A percentile compares a stretch with the other conserved stretches of the same genome.
Conservation (phyloP, 1,140 invertebrate genomes). For the Acromyrmex heyeri region DNA sequence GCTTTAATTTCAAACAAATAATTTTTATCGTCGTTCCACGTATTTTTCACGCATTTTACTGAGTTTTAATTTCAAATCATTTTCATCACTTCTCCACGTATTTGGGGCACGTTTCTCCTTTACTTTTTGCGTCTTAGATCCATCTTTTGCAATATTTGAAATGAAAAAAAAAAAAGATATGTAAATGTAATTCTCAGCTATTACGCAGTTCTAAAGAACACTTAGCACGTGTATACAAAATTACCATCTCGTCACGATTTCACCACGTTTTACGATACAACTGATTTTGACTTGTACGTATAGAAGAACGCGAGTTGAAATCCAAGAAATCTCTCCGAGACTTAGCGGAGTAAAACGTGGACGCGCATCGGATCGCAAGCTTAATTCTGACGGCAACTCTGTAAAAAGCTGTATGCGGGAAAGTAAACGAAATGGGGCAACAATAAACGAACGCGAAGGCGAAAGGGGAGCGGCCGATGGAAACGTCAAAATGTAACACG, state of each 20-base stretch:
- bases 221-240: background rate
- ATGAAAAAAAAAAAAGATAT: background rate
- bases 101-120: background rate
- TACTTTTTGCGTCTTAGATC: background rate
- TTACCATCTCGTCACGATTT: background rate
- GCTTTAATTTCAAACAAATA: background rate
- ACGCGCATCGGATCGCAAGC: background rate
- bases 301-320: background rate
- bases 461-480: slow-evolving; percentile 69
- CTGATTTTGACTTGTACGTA: background rate
- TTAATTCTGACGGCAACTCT: slow-evolving; percentile 10
- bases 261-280: background rate
- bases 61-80: background rate
- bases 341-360: slow-evolving; percentile 31
- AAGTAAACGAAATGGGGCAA: slow-evolving; percentile 35
- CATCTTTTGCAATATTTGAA: background rate
- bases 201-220: background rate
- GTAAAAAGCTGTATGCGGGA: slow-evolving; percentile 33
- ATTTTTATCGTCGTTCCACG: background rate
- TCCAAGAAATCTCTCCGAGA: background rate
- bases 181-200: background rate
- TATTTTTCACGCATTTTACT: background rate
- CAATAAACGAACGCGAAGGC: slow-evolving; percentile 1
- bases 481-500: slow-evolving; percentile 82
- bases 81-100: background rate